Base-by-base conservation (phyloP, 2,113 vertebrate species). In the Verasper variegatus region DNA sequence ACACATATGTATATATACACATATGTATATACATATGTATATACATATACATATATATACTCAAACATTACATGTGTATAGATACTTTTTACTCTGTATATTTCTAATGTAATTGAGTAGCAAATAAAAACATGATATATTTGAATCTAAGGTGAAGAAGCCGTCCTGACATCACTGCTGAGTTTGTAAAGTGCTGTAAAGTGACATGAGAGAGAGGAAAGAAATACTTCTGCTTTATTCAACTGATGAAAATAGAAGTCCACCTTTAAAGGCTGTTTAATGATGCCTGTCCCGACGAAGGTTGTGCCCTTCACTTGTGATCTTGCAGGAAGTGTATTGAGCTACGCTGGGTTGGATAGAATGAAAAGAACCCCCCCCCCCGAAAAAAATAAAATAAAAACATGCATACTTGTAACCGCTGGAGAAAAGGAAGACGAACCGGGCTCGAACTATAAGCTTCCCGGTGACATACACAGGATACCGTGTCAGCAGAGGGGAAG, bases 161-260 rank as follows among this genome's bases (percentile, higher is more conserved):
- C 91, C 86, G 82, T 88, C 83, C 80, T 71, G 78, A 75, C 75
- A 71, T 74, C 78, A 64, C 86, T 67, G 65, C 84, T 88, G 56
- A 73, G 78, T 90, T 83, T 88, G 85, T 94, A 94, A 94, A 94
- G 92, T 94, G 93, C 93, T 89, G 86, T 72, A 81, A 90, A 91
- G 91, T 86, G 84, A 84, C 66, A 0, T 69, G 47, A 82, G 27
- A 80, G 45, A 84, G 59, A 80, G 31, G 31, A 35, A 5, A 66
- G 61, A 70, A 78, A 81, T 14, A 68, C 40, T 58, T 61, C 68
- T 74, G 58, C 18, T 61, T 82, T 74, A 62, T 68, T 56, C 51
- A 79, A 80, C 23, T 4, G 64, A 72, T 37, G 77, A 78, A 76
- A 85, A 85, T 35, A 51, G 61, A 51, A 20, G 51, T 73, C 51